Evolutionary conservation across 2,888 invertebrate genomes (phyloP).

Genomic region (Zaprionus obscuricornis): DNA sequence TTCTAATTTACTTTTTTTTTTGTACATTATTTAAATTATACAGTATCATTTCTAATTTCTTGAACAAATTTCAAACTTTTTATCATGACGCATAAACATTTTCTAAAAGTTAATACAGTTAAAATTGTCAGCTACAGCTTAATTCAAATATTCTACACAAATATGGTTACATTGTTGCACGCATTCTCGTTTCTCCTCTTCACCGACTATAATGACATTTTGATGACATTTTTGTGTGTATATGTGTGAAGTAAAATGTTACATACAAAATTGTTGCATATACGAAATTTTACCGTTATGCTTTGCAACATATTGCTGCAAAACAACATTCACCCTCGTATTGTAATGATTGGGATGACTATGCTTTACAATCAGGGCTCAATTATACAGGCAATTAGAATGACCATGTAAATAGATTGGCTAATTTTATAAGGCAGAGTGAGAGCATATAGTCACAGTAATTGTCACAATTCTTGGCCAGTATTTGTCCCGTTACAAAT

Average conservation of each 20-base stretch:
- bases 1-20: no score
- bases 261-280: constrained; percentile 23
- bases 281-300: constrained; percentile 23
- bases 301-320: constrained; percentile 20
- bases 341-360: not conserved
- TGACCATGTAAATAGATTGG: constrained; percentile 62
- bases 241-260: constrained; percentile 8
- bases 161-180: no score
- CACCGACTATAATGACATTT: constrained; percentile 59
- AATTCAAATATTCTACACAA: no score
- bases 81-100: no score
- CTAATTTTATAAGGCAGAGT: constrained; percentile 47
- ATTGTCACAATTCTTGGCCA: constrained; percentile 10
- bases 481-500: not conserved
- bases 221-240: constrained; percentile 62
- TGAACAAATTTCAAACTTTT: no score
- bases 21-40: no score
- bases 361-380: constrained; percentile 10
- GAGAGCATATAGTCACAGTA: constrained; percentile 5
- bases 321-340: not conserved
- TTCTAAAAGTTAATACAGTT: no score
- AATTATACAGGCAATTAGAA: constrained; percentile 65
- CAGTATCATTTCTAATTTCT: no score
- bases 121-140: no score
- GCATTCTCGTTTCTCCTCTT: not conserved